Evolutionary conservation across 2,797 vertebrate genomes (phyloP).

Genomic region (Micropoecilia bifurca): DNA sequence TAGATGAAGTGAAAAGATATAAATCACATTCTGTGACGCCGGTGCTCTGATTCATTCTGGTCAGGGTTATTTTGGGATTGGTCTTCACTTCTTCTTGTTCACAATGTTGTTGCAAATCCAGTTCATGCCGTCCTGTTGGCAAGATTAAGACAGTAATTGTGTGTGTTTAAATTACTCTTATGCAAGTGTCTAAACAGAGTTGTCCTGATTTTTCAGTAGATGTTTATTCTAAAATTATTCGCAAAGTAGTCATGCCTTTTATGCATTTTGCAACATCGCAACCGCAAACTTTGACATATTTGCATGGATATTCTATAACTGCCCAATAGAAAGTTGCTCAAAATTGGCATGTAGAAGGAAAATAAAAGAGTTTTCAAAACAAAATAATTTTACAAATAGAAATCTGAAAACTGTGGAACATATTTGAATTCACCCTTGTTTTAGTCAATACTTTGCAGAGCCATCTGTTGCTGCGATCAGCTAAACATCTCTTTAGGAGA

Average conservation of each 20-base stretch:
- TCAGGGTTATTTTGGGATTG: conserved; percentile 3
- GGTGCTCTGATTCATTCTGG: conserved; percentile 13
- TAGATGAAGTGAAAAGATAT: conserved; percentile 10
- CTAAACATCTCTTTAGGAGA: neutral
- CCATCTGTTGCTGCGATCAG: neutral
- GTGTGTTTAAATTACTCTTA: neutral
- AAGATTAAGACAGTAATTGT: conserved; percentile 17
- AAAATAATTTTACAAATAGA: neutral
- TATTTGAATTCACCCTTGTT: neutral
- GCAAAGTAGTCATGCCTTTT: neutral
- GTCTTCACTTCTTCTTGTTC: conserved; percentile 82
- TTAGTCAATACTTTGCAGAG: neutral
- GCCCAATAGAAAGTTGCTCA: neutral
- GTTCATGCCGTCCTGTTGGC: conserved; percentile 85
- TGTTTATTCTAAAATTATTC: neutral
- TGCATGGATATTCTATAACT: neutral
- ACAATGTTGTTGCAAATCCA: conserved; percentile 88
- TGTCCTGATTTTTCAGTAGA: neutral
- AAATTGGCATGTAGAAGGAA: neutral
- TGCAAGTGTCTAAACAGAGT: neutral
- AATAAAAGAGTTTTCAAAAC: neutral
- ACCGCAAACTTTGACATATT: neutral
- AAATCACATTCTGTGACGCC: conserved; percentile 23
- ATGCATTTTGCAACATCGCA: neutral
- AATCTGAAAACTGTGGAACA: neutral